phyloP scores from a whole-genome alignment of 2,888 invertebrate genomes.

The Acanthosepion esculentum region DNA sequence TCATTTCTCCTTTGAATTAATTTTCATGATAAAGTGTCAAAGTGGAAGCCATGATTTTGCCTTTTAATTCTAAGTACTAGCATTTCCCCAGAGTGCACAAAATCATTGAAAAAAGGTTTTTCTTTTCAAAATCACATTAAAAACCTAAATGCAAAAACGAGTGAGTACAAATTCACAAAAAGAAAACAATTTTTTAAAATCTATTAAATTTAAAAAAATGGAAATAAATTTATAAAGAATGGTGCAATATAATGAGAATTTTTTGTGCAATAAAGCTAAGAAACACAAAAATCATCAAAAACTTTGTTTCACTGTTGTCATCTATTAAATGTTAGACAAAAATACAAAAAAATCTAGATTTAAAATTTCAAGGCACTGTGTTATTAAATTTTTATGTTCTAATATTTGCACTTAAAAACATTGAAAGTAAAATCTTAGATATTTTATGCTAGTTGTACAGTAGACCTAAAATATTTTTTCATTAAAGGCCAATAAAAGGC shows the following conservation, averaged over 20 bases:
- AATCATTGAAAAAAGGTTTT: neutral
- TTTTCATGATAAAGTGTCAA: neutral
- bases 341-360: neutral
- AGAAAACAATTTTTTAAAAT: neutral
- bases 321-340: neutral
- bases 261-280: neutral
- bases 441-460: neutral
- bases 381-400: neutral
- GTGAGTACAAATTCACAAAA: neutral
- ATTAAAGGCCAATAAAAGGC: neutral
- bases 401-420: neutral
- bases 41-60: neutral
- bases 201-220: neutral
- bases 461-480: neutral
- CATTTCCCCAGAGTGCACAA: neutral
- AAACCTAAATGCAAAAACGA: neutral
- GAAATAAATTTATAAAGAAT: constrained; percentile 4
- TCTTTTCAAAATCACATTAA: neutral
- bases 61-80: neutral
- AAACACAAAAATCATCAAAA: neutral
- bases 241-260: neutral
- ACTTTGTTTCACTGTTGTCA: neutral
- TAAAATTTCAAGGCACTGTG: constrained; percentile 8
- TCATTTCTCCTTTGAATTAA: neutral
- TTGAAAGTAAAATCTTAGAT: neutral